phyloP scores from a whole-genome alignment of 2,797 vertebrate species.

The Odontamblyopus rebecca region DNA sequence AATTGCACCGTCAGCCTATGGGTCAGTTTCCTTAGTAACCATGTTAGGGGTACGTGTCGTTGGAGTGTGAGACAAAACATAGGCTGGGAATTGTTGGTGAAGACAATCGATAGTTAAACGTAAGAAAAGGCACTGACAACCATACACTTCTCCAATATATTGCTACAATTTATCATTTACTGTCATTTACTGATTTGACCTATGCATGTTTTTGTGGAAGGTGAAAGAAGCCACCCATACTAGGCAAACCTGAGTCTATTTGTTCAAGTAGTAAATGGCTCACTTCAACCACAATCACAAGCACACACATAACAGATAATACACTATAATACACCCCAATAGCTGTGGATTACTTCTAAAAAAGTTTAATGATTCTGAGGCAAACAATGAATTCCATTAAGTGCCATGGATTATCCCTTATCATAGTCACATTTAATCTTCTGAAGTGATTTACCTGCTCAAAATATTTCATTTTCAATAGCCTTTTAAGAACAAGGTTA shows the following conservation, averaged over 20 bases:
- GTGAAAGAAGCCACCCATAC: background rate
- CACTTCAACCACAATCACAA: background rate
- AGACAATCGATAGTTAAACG: no score
- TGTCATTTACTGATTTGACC: background rate
- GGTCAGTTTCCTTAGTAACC: no score
- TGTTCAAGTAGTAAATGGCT: background rate
- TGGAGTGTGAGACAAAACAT: no score
- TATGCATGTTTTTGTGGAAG: background rate
- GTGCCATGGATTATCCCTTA: conserved; percentile 18
- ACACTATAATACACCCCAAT: conserved; percentile 14
- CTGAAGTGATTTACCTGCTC: conserved; percentile 11
- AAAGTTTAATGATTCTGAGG: background rate
- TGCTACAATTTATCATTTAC: no score
- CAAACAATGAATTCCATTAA: conserved; percentile 18
- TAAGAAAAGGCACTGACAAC: background rate
- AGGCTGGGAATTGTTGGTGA: no score
- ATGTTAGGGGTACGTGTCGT: no score
- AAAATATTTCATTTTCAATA: background rate
- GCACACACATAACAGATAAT: background rate
- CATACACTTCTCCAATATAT: background rate
- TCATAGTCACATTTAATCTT: conserved; percentile 23
- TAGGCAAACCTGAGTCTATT: background rate
- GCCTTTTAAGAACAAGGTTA: background rate
- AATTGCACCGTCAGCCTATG: no score
- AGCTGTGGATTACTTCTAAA: conserved; percentile 2